Conservation (phyloP, 2,113 vertebrate species). For the Notarius quadriscutis region DNA sequence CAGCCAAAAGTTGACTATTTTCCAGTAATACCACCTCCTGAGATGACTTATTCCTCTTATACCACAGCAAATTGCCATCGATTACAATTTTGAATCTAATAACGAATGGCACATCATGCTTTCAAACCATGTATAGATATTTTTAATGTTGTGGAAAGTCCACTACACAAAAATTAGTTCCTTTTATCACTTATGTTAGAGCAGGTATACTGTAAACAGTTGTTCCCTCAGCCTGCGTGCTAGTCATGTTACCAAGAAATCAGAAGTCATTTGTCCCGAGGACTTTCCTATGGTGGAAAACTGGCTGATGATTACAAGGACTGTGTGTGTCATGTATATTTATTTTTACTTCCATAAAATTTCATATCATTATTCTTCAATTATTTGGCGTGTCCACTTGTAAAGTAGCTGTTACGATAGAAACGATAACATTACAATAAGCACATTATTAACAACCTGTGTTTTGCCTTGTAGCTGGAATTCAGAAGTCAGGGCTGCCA, state of each 20-base stretch:
- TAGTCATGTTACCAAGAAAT: not conserved
- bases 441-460: not conserved
- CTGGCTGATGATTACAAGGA: not conserved
- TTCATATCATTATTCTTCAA: not conserved
- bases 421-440: not conserved
- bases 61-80: not conserved
- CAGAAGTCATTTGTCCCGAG: not conserved
- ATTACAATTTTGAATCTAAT: not conserved
- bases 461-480: not conserved
- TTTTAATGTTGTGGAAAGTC: not conserved
- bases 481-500: not conserved
- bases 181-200: not conserved
- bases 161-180: not conserved
- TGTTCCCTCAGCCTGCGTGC: not conserved
- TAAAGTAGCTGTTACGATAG: not conserved
- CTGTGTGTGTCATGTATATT: not conserved
- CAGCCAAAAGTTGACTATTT: not conserved
- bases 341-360: too few species aligned
- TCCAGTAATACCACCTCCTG: not conserved
- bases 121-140: not conserved
- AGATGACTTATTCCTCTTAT: not conserved
- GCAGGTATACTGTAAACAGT: not conserved
- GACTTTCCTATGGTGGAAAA: not conserved
- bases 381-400: not conserved
- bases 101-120: not conserved